These are phyloP conservation scores for Ictidomys tridecemlineatus DNA, from an alignment of 2,113 vertebrate genomes.

Conservation along the genomic window DNA sequence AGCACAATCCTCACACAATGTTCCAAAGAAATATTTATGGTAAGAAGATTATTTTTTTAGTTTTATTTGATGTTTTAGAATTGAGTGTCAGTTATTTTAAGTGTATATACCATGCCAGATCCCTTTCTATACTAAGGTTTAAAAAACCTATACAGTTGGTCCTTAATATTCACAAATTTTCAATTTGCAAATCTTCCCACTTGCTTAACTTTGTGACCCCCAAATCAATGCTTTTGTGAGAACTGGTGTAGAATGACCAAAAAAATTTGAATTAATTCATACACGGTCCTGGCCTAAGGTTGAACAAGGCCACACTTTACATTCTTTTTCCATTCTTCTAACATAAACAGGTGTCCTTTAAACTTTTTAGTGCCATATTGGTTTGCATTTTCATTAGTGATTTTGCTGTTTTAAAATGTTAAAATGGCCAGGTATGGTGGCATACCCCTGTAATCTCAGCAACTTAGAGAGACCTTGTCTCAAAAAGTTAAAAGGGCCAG, in stretches of 20 bases:
- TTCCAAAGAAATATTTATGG: constrained; percentile 98
- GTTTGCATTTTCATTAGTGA: not conserved
- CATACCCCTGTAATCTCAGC: too few relatives aligned
- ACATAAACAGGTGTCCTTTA: not conserved
- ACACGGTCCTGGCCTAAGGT: not conserved
- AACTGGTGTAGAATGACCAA: not conserved
- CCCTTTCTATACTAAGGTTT: constrained; percentile 25
- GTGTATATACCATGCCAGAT: not conserved
- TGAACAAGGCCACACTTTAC: not conserved
- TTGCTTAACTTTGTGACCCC: not conserved
- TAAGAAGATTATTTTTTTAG: constrained; percentile 74
- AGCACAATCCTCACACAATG: constrained; percentile 99
- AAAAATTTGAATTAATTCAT: not conserved
- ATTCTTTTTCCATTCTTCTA: not conserved
- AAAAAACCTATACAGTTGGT: not conserved
- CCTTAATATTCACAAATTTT: not conserved
- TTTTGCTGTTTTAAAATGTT: constrained; percentile 28
- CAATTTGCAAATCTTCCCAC: not conserved
- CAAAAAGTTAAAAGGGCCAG: too few relatives aligned
- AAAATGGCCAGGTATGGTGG: too few relatives aligned
- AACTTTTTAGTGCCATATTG: not conserved
- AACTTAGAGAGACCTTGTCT: too few relatives aligned
- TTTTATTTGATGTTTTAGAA: constrained; percentile 14
- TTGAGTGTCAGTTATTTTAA: not conserved
- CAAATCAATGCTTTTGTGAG: not conserved